Base-by-base conservation (phyloP, 1,140 invertebrate genomes). In the Lucilia sericata region DNA sequence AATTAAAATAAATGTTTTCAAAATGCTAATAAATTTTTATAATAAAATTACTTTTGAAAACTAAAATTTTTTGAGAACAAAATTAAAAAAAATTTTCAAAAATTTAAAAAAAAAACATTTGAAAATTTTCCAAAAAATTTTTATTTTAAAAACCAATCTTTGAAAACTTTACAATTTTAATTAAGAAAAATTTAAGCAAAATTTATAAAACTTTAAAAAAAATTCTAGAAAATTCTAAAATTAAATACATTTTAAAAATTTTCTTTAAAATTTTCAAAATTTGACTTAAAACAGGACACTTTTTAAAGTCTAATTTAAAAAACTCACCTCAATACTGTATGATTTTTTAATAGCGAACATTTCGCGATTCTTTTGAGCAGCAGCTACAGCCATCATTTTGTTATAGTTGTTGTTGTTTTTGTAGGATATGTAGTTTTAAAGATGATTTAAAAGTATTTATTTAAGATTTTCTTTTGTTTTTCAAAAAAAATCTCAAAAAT, bases 321-420 rank as follows among this genome's bases (percentile, higher is more conserved):
- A 30, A 30, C 95, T 95, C 93, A 98, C 97, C 96, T 98, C 97
- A 91, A 98, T 97, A 93, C 97, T 98, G 94, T 98, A 98, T 86
- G 97, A 97, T 91, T 98, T 98, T 92, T 98, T 97, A 92, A 97
- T 97, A 92, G 96, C 96, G 93, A 97, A 97, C 95, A 97, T 96
- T 92, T 97, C 96, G 91, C 96, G 95, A 92, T 97, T 97, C 92
- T 97, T 97, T 92, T 96, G 96, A 80, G 96, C 96, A 91, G 96
- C 96, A 91, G 96, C 96, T 88, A 97, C 95, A 91, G 96, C 95
- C 94, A 96, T 96, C 93, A 93, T 95, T 89, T 90, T 92, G 85
- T 89, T 88, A 86, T 86, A 36, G 87, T 87, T 85, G 9, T 86
- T 75, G 87, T 82, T 34, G 60, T 74, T 85, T 85, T 84, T 75